Percentiles rank a stretch among this genome's conserved stretches.
Evolutionary conservation across 2,113 vertebrate species (phyloP).

Genomic region (Chiloscyllium plagiosum): DNA sequence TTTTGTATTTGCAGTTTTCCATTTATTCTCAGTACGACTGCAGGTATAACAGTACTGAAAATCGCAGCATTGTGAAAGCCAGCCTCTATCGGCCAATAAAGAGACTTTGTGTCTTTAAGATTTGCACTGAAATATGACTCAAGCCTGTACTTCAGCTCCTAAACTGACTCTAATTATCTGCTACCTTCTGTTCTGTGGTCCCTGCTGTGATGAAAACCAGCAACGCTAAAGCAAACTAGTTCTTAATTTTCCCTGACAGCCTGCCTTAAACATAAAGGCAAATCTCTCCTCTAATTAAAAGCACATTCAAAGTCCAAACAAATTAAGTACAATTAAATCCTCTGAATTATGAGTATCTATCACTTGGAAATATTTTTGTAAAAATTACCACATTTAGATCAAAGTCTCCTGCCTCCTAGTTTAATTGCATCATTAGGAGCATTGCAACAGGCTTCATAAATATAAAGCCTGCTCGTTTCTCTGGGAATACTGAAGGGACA

Average conservation of each 20-base stretch:
- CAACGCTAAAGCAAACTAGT: constrained; percentile 84
- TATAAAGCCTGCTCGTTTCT: constrained; percentile 81
- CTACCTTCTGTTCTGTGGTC: constrained; percentile 71
- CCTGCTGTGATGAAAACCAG: constrained; percentile 90
- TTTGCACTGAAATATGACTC: constrained; percentile 35
- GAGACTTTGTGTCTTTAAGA: constrained; percentile 33
- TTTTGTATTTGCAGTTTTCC: neutral
- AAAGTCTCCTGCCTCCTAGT: constrained; percentile 85
- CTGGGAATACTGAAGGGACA: constrained; percentile 87
- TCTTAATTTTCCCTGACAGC: constrained; percentile 99
- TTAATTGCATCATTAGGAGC: constrained; percentile 99
- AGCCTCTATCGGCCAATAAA: constrained; percentile 4
- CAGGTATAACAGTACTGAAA: neutral
- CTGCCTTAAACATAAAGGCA: constrained; percentile 84
- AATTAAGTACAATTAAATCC: constrained; percentile 99
- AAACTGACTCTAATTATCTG: constrained; percentile 62
- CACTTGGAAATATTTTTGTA: constrained; percentile 96
- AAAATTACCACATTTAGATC: constrained; percentile 99
- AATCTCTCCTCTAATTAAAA: constrained; percentile 94
- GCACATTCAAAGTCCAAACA: constrained; percentile 99
- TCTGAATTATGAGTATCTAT: constrained; percentile 99
- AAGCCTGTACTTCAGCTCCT: constrained; percentile 53
- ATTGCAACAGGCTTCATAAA: constrained; percentile 84
- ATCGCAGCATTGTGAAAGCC: neutral
- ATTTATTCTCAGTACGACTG: neutral